A percentile compares a stretch with the other conserved stretches of the same genome.
Evolutionary conservation across 2,888 invertebrate species (phyloP).

Genomic region (Drosophila anomalata): DNA sequence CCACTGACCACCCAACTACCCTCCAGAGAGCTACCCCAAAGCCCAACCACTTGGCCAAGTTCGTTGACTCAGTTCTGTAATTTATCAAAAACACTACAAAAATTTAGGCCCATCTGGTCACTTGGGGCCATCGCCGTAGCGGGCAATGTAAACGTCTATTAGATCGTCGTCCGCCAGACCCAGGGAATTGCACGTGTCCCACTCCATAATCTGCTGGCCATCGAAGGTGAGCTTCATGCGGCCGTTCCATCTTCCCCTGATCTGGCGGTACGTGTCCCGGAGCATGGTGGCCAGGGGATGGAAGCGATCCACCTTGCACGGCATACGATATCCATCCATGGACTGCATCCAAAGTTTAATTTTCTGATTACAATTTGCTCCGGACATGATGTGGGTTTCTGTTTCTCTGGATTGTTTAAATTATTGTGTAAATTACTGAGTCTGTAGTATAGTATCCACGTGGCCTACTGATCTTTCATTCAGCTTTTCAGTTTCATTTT

Average conservation of each 20-base stretch:
- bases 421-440: no score
- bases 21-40: conserved; percentile 1
- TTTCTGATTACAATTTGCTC: conserved; percentile 1
- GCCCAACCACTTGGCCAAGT: conserved; percentile 1
- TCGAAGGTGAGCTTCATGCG: conserved; percentile 25
- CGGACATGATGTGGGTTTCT: not conserved
- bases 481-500: conserved; percentile 11
- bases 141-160: conserved; percentile 29
- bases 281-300: conserved; percentile 27
- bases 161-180: conserved; percentile 34
- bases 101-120: not conserved
- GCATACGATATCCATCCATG: not conserved
- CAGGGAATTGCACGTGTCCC: conserved; percentile 38
- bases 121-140: conserved; percentile 20
- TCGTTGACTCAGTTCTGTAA: conserved; percentile 9
- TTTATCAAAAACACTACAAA: conserved; percentile 1
- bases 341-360: conserved; percentile 33
- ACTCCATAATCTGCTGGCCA: conserved; percentile 29
- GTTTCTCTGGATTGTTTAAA: not conserved
- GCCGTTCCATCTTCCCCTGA: conserved; percentile 15
- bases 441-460: conserved; percentile 11
- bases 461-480: conserved; percentile 35
- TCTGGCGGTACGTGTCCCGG: conserved; percentile 28
- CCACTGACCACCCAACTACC: conserved; percentile 3
- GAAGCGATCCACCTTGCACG: conserved; percentile 1